phyloP scores from a whole-genome alignment of 2,797 vertebrate genomes.

The Sebastes elongatus region DNA sequence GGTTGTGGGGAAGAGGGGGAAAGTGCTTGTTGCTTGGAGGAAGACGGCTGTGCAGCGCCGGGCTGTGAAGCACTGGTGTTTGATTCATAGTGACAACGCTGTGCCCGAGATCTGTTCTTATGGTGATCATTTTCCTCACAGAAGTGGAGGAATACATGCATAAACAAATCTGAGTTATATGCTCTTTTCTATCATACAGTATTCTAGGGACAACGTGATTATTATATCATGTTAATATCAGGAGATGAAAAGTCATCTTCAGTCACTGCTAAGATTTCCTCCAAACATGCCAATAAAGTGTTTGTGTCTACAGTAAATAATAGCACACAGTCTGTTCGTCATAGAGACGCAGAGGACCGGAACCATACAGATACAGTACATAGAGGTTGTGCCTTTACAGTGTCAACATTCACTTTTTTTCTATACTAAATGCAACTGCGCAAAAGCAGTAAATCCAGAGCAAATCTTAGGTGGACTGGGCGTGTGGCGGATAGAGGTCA shows the following conservation, averaged over 20 bases:
- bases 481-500: slow-evolving; percentile 48
- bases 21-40: neutral
- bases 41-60: neutral
- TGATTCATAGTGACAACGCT: slow-evolving; percentile 1
- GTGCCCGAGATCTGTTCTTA: neutral
- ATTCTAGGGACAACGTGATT: neutral
- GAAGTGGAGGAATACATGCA: neutral
- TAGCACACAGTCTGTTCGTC: slow-evolving; percentile 15
- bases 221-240: neutral
- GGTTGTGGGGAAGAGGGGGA: neutral
- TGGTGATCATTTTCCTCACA: neutral
- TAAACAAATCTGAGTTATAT: neutral
- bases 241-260: neutral
- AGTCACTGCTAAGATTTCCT: neutral
- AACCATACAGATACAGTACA: slow-evolving; percentile 4
- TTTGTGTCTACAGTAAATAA: slow-evolving; percentile 52
- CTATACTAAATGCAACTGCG: neutral
- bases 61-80: neutral
- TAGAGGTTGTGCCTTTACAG: neutral
- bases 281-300: slow-evolving; percentile 9
- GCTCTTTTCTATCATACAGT: neutral
- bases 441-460: neutral
- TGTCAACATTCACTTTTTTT: neutral
- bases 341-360: slow-evolving; percentile 11
- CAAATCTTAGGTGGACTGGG: neutral